Conservation (phyloP, 2,113 vertebrate genomes). For the Thunnus maccoyii region DNA sequence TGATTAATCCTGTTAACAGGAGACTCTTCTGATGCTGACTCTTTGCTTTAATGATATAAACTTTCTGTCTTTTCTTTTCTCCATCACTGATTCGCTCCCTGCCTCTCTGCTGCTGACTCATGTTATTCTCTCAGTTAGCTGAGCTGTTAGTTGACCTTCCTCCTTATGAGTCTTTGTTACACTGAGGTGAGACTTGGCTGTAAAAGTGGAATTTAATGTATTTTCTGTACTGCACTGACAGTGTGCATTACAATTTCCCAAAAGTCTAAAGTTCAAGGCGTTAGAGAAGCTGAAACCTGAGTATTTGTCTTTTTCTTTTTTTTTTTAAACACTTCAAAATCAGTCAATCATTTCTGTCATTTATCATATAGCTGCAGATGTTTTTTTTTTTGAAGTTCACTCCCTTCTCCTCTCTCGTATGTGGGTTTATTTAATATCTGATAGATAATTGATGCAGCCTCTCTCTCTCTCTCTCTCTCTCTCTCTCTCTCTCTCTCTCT, state of each 20-base stretch:
- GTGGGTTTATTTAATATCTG: background rate
- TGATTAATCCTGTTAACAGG: background rate
- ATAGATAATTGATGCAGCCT: slow-evolving; percentile 20
- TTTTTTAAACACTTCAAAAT: no score
- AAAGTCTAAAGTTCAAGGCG: no score
- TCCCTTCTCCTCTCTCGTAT: background rate
- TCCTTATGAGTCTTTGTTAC: background rate
- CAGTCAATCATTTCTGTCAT: no score
- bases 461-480: background rate
- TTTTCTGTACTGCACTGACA: background rate
- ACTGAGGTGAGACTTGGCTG: background rate
- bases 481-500: background rate
- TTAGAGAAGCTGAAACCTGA: no score
- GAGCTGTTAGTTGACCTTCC: no score
- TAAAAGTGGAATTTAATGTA: background rate
- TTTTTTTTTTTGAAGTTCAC: no score
- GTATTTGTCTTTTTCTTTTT: no score
- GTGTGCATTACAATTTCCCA: no score
- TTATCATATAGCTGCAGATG: no score
- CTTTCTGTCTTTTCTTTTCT: background rate
- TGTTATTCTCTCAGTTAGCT: no score
- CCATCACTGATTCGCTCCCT: background rate
- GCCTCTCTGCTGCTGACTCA: slow-evolving; percentile 10
- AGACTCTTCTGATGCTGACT: background rate
- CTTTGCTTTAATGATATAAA: background rate